These are phyloP conservation scores for Temnopleurus reevesii DNA, from an alignment of 53 echinoderm and acorn worm genomes.

Conservation along the genomic window DNA sequence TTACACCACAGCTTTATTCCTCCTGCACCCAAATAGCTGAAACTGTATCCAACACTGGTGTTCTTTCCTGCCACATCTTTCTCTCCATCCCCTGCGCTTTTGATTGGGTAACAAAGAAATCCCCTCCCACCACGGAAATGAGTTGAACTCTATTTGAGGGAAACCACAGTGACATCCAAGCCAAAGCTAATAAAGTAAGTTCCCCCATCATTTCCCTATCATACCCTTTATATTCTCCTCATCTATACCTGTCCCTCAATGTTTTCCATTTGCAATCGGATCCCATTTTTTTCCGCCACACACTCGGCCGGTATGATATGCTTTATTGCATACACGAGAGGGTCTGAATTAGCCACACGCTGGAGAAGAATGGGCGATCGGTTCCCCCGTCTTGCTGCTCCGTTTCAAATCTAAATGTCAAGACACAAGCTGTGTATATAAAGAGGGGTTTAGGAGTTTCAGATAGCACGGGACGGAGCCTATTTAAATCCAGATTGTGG, in stretches of 20 bases:
- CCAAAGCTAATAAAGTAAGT: conserved; percentile 16
- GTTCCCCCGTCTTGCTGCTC: not conserved
- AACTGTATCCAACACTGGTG: conserved; percentile 11
- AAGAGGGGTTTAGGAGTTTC: conserved; percentile 26
- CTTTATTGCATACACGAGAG: conserved; percentile 46
- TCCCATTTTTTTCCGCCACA: conserved; percentile 5
- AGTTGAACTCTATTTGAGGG: conserved; percentile 2
- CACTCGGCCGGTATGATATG: not conserved
- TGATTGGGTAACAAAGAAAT: not conserved
- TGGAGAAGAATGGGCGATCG: not conserved
- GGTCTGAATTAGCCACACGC: conserved; percentile 20
- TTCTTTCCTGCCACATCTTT: not conserved
- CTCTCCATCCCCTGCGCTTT: not conserved
- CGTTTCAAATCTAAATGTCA: conserved; percentile 41
- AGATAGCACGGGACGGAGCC: conserved; percentile 14
- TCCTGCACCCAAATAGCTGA: not conserved
- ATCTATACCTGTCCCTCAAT: not conserved
- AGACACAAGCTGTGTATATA: conserved; percentile 48
- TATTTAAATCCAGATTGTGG: conserved; percentile 3
- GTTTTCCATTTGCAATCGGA: conserved; percentile 40
- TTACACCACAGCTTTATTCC: no score
- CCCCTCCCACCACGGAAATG: not conserved
- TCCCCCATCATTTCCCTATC: conserved; percentile 28
- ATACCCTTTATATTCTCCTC: conserved; percentile 26
- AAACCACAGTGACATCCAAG: conserved; percentile 6